Base-by-base conservation (phyloP, 2,888 invertebrate species). In the Octodonta nipae region DNA sequence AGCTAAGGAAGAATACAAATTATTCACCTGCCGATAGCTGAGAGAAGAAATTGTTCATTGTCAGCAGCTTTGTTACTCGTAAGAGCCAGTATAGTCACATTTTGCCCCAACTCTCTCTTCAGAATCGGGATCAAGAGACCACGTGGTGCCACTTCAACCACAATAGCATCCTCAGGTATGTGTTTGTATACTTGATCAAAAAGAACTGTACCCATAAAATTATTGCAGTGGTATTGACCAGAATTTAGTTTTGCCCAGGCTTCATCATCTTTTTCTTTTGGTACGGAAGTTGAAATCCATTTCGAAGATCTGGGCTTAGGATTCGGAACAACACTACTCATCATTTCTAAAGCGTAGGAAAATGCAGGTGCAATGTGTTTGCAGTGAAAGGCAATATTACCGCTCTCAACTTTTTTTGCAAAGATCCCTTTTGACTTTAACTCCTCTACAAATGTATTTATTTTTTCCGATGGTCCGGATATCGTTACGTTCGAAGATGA, bases 201-300 rank as follows among this genome's bases (percentile, higher is more conserved):
- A 13, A 76, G 62, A 1, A 67, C 60, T 40, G 62, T 52, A 67
- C 68, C 83, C 54, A 84, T 58, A 13, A 87, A 64, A 55, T 88
- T 91, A 54, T 87, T 87, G 2, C 81, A 80, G 52, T 87, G 86
- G 56, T 93, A 93, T 45, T 86, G 86, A 2, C 91, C 82, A 0
- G 87, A 87, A 2, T 77, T 45, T 11, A 39, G 34, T 40, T 70
- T 63, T 0, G 78, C 75, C 16, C 71, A 66, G 0, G 73, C 60
- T 1, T 73, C 68, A 26, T 73, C 71, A 88, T 87, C 88, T 30
- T 75, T 36, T 8, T 26, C 26, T 26, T 44, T 38, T 1, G 41
- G 38, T n/a, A 48, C 70, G 0, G 89, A 89, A 0, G 86, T 78
- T 36, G 87, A 87, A 5, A 92, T 60, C 93, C 93, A 93, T 37